phyloP scores from a whole-genome alignment of 1,140 invertebrate species.

The Melitaea cinxia region DNA sequence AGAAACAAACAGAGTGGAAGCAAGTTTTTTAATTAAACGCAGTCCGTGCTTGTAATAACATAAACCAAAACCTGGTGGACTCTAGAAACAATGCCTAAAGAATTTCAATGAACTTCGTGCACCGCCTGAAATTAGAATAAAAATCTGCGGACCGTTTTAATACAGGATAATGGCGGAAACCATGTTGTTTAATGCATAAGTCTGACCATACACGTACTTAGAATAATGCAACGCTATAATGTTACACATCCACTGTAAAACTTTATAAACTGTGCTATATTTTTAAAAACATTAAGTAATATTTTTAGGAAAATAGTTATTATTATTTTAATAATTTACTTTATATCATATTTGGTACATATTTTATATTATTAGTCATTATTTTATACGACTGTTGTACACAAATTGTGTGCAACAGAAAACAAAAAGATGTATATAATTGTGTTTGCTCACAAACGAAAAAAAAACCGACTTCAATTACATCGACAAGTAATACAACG shows the following conservation, averaged over 20 bases:
- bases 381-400: no score
- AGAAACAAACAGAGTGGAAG: slow-evolving; percentile 12
- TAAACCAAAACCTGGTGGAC: slow-evolving; percentile 27
- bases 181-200: slow-evolving; percentile 49
- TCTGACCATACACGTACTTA: slow-evolving; percentile 31
- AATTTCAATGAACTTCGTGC: slow-evolving; percentile 44
- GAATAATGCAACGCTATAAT: background rate
- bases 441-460: no score
- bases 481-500: no score
- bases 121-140: slow-evolving; percentile 49
- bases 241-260: no score
- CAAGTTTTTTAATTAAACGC: slow-evolving; percentile 35
- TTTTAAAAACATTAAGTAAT: no score
- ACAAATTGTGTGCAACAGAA: no score
- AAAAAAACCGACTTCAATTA: no score
- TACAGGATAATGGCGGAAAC: slow-evolving; percentile 39
- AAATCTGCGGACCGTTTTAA: slow-evolving; percentile 38
- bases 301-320: no score
- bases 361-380: no score
- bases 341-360: no score
- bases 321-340: no score
- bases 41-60: slow-evolving; percentile 25
- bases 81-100: slow-evolving; percentile 44
- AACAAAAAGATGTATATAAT: no score
- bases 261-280: background rate